Percentiles rank a stretch among this genome's conserved stretches.
phyloP scores from a whole-genome alignment of 2,113 vertebrate species.

The Xenopus laevis region DNA sequence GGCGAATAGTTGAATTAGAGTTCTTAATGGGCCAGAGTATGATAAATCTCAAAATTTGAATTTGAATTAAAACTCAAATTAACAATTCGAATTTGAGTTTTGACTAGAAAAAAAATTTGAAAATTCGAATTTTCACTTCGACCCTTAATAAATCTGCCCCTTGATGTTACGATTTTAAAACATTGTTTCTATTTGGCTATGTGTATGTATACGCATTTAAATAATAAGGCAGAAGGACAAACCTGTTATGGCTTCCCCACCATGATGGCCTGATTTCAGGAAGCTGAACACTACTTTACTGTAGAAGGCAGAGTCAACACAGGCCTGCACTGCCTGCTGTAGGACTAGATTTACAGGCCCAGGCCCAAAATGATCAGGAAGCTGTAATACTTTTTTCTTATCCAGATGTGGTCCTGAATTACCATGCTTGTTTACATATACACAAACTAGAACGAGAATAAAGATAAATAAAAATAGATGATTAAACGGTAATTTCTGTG shows the following conservation, averaged over 20 bases:
- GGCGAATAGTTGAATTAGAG: too few relatives aligned
- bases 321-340: constrained; percentile 87
- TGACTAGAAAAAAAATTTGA: too few relatives aligned
- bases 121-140: too few relatives aligned
- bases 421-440: constrained; percentile 92
- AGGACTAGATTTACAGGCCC: constrained; percentile 88
- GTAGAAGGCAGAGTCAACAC: constrained; percentile 84
- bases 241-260: constrained; percentile 90
- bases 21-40: too few relatives aligned
- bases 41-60: too few relatives aligned
- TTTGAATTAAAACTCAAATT: too few relatives aligned
- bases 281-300: constrained; percentile 83
- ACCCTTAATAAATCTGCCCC: too few relatives aligned
- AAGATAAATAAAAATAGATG: constrained; percentile 34
- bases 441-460: constrained; percentile 78
- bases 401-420: constrained; percentile 87
- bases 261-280: constrained; percentile 84
- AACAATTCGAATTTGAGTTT: too few relatives aligned
- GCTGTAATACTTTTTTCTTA: constrained; percentile 83
- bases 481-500: not conserved
- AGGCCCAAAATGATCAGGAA: constrained; percentile 92
- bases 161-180: too few relatives aligned
- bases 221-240: constrained; percentile 46
- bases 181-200: too few relatives aligned
- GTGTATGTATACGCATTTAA: too few relatives aligned